Conservation (phyloP, 2,797 vertebrate species). For the Cynodonichthys magdalenae region DNA sequence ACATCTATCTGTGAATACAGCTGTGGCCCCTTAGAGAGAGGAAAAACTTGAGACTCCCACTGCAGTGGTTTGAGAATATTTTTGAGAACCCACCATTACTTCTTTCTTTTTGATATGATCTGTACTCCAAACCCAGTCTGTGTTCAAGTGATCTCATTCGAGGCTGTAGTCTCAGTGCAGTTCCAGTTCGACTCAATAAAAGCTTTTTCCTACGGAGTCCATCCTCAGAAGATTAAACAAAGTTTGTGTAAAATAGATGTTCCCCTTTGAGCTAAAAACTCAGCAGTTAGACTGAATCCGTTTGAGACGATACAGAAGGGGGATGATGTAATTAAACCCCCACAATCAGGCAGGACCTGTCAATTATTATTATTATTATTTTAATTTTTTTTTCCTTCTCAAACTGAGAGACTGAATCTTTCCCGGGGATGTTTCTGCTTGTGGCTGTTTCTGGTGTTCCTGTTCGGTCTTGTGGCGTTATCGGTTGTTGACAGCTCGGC, state of each 20-base stretch:
- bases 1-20: neutral
- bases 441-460: constrained; percentile 27
- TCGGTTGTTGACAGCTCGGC: constrained; percentile 68
- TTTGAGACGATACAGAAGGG: neutral
- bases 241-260: neutral
- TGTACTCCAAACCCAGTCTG: too few species aligned
- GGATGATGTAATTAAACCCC: constrained; percentile 16
- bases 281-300: constrained; percentile 11
- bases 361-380: neutral
- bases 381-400: neutral
- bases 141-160: too few species aligned
- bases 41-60: too few species aligned
- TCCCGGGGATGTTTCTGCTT: constrained; percentile 24
- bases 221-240: neutral
- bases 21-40: too few species aligned
- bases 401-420: neutral
- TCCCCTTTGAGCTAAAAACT: constrained; percentile 1
- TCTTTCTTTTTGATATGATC: too few species aligned
- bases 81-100: too few species aligned
- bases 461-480: constrained; percentile 61
- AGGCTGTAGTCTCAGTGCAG: neutral
- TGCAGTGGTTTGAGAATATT: too few species aligned
- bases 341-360: constrained; percentile 72
- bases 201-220: neutral
- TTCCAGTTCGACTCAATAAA: neutral